These are phyloP conservation scores for Pseudorhombus dupliciocellatus DNA, from an alignment of 2,113 vertebrate species.

Conservation along the genomic window DNA sequence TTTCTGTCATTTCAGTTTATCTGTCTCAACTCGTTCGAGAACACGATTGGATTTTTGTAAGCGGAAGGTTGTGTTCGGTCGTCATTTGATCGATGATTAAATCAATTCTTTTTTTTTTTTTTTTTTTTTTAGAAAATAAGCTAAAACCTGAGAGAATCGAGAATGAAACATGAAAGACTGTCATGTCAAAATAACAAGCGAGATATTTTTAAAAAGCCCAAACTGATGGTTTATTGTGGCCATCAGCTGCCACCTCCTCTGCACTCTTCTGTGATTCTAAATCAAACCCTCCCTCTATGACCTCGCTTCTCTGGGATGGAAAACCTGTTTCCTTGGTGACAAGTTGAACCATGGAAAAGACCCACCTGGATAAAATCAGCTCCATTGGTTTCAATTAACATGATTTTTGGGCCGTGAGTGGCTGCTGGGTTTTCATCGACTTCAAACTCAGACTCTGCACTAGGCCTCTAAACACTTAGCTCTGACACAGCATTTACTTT, in stretches of 20 bases:
- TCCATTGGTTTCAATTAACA: slow-evolving; percentile 39
- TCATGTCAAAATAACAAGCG: neutral
- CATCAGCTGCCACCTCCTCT: slow-evolving; percentile 11
- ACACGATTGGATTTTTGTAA: too few species aligned
- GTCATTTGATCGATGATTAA: too few species aligned
- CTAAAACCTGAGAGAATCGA: too few species aligned
- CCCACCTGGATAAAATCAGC: slow-evolving; percentile 34
- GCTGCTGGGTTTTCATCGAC: neutral
- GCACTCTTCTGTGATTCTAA: slow-evolving; percentile 39
- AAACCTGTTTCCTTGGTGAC: slow-evolving; percentile 37
- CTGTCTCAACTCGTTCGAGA: neutral
- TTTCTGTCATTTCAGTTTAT: slow-evolving; percentile 9
- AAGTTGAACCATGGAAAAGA: slow-evolving; percentile 27
- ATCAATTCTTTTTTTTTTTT: too few species aligned
- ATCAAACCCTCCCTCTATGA: slow-evolving; percentile 19
- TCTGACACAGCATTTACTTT: neutral
- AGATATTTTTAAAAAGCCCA: neutral
- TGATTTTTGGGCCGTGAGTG: neutral
- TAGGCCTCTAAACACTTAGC: too few species aligned
- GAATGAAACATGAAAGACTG: neutral
- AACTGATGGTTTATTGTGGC: neutral
- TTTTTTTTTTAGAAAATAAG: too few species aligned
- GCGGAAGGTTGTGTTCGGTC: too few species aligned
- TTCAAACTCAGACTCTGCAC: neutral
- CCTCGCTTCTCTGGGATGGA: slow-evolving; percentile 9